These are phyloP conservation scores for Coleophora flavipennella DNA, from an alignment of 2,888 invertebrate species.

Conservation along the genomic window DNA sequence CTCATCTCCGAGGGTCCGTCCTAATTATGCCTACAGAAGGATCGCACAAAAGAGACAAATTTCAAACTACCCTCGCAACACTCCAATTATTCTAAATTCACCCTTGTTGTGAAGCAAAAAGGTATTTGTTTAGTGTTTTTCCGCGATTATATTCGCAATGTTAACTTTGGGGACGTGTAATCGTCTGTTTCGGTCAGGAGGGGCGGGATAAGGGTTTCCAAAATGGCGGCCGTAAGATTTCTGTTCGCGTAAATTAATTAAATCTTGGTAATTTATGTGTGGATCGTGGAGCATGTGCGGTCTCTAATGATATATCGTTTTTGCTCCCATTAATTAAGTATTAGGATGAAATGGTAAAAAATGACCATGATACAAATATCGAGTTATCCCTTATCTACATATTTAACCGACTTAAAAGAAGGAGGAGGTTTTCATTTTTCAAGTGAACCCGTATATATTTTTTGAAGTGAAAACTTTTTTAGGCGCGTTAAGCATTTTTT, in stretches of 20 bases:
- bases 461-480: no score
- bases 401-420: no score
- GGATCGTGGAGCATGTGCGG: slow-evolving; percentile 48
- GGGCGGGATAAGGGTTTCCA: slow-evolving; percentile 58
- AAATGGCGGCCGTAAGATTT: slow-evolving; percentile 70
- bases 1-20: slow-evolving; percentile 63
- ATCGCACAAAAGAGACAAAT: slow-evolving; percentile 52
- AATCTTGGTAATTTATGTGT: slow-evolving; percentile 70
- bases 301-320: slow-evolving; percentile 56
- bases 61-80: slow-evolving; percentile 22
- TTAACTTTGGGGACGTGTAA: slow-evolving; percentile 50
- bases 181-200: slow-evolving; percentile 60
- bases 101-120: slow-evolving; percentile 11
- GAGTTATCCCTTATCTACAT: no score
- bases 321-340: slow-evolving; percentile 43
- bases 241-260: slow-evolving; percentile 66
- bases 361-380: no score
- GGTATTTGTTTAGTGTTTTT: neutral
- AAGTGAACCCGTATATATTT: no score
- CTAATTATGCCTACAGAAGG: slow-evolving; percentile 68
- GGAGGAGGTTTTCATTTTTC: no score
- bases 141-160: slow-evolving; percentile 8
- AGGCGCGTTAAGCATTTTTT: no score
- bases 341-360: slow-evolving; percentile 23
- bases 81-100: slow-evolving; percentile 15